Conservation (phyloP, 1,140 invertebrate genomes). For the Apis cerana region DNA sequence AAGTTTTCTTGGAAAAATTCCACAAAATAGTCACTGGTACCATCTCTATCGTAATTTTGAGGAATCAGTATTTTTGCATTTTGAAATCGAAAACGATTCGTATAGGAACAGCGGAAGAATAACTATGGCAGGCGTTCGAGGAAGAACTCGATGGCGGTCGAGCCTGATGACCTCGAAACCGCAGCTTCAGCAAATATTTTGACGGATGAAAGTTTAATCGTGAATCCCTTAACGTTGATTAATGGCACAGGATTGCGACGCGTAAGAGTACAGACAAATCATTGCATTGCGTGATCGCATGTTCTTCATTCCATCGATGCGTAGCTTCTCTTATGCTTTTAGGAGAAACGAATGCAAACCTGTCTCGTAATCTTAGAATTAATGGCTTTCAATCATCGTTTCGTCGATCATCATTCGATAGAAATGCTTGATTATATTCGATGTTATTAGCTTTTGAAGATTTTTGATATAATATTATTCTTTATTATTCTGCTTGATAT, state of each 20-base stretch:
- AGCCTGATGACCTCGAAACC: conserved; percentile 53
- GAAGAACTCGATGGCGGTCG: conserved; percentile 53
- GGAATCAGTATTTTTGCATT: conserved; percentile 11
- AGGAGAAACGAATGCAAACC: not conserved
- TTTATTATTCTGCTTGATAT: not conserved
- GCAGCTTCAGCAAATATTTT: conserved; percentile 49
- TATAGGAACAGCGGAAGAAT: conserved; percentile 46
- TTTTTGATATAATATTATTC: not conserved
- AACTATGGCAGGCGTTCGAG: conserved; percentile 43
- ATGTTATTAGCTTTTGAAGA: not conserved
- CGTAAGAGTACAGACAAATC: conserved; percentile 45
- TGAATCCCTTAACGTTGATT: conserved; percentile 47
- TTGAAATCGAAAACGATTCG: conserved; percentile 42
- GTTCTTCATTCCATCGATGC: not conserved
- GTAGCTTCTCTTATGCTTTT: conserved; percentile 22
- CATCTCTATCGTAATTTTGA: not conserved
- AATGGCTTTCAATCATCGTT: not conserved
- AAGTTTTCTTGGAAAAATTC: not conserved
- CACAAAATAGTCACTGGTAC: not conserved
- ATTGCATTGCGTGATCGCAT: conserved; percentile 42
- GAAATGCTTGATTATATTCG: conserved; percentile 12
- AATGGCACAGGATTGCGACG: conserved; percentile 37
- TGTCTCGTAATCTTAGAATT: not conserved
- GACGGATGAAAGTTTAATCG: conserved; percentile 45
- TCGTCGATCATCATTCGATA: conserved; percentile 1